Conservation (phyloP, 2,113 vertebrate species). For the Crotalus helleri region DNA sequence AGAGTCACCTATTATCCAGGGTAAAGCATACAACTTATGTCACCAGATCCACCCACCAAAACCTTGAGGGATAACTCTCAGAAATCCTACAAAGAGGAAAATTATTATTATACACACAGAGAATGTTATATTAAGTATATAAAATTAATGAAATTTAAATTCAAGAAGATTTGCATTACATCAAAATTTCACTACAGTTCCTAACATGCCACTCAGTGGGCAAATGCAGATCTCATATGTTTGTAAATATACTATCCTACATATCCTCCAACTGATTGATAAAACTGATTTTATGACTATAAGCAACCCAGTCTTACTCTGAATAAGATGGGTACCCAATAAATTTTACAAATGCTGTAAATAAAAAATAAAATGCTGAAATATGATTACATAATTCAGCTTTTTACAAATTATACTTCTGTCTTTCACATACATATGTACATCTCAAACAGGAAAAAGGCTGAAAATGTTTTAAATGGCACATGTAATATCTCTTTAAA, state of each 20-base stretch:
- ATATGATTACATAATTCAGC: neutral
- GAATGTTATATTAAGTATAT: neutral
- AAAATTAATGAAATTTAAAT: neutral
- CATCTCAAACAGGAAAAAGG: neutral
- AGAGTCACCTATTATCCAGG: neutral
- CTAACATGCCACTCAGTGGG: neutral
- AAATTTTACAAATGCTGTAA: neutral
- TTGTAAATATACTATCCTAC: neutral
- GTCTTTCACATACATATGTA: conserved; percentile 3
- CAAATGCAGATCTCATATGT: neutral
- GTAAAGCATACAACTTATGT: neutral
- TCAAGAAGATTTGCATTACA: neutral
- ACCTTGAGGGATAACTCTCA: neutral
- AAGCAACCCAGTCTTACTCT: neutral
- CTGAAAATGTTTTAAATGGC: conserved; percentile 8
- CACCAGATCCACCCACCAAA: neutral
- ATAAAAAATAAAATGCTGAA: neutral
- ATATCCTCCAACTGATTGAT: neutral
- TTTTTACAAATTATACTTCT: neutral
- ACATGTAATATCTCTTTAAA: conserved; percentile 36
- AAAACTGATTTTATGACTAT: neutral
- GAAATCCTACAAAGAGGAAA: neutral
- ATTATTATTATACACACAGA: neutral
- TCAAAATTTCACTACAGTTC: neutral
- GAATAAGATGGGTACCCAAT: neutral